Evolutionary conservation across 2,888 invertebrate genomes (phyloP).

Genomic region (Geotrupes spiniger): DNA sequence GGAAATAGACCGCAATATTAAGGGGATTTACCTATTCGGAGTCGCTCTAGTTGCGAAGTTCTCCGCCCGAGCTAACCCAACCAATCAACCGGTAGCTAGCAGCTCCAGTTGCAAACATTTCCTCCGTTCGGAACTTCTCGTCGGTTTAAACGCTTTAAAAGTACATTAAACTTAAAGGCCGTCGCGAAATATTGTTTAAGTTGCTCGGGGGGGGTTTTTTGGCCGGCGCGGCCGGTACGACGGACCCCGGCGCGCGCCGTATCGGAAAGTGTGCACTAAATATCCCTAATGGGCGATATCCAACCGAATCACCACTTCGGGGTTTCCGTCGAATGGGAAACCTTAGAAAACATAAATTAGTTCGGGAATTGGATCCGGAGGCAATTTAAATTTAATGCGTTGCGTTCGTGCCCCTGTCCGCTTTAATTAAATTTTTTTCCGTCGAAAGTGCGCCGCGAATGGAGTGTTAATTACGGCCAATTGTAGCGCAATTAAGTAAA

Average conservation of each 20-base stretch:
- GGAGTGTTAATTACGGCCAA: conserved; percentile 32
- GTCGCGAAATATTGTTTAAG: background rate
- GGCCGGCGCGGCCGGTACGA: no score
- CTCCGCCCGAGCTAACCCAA: no score
- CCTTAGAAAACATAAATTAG: conserved; percentile 21
- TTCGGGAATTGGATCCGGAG: conserved; percentile 22
- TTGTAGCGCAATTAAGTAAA: conserved; percentile 31
- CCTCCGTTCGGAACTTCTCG: no score
- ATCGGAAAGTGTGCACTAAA: no score
- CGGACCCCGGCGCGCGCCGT: no score
- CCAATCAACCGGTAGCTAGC: no score
- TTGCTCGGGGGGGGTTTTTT: no score
- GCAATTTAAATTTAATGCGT: conserved; percentile 28
- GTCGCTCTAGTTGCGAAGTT: conserved; percentile 21
- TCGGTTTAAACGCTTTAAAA: no score
- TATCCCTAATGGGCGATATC: background rate
- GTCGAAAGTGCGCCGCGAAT: conserved; percentile 23
- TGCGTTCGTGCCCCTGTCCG: background rate
- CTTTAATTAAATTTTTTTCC: conserved; percentile 18
- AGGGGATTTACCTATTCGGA: conserved; percentile 39
- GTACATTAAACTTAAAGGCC: conserved; percentile 1
- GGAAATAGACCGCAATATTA: conserved; percentile 39
- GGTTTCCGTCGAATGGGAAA: conserved; percentile 1
- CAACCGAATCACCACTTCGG: background rate
- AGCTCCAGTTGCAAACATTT: no score